These are phyloP conservation scores for Brachypodius melanocephalos DNA, from an alignment of 2,113 vertebrate species.

Conservation along the genomic window DNA sequence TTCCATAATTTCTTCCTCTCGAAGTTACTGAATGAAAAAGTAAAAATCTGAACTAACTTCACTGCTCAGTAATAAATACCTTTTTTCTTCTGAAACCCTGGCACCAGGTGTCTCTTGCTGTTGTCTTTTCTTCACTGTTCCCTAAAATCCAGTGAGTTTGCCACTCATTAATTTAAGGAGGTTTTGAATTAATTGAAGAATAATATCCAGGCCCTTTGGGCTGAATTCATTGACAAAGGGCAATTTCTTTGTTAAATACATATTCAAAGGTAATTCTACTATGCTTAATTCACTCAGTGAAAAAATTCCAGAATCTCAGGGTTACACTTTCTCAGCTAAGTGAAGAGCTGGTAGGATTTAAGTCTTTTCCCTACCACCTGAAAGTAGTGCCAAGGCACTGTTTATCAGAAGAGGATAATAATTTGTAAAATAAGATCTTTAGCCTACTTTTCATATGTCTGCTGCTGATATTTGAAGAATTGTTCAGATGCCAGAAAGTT, in stretches of 20 bases:
- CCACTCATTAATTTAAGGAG: not conserved
- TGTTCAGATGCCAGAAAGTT: not conserved
- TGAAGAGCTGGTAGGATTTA: not conserved
- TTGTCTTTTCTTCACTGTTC: not conserved
- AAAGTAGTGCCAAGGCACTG: not conserved
- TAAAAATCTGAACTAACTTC: not conserved
- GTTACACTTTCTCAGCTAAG: not conserved
- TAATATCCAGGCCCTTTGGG: not conserved
- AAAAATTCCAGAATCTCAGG: not conserved
- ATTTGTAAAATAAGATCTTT: not conserved
- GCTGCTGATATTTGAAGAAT: not conserved
- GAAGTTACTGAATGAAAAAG: not conserved
- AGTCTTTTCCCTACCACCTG: not conserved
- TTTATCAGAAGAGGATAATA: not conserved
- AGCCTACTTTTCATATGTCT: not conserved
- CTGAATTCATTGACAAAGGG: not conserved
- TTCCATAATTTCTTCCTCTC: not conserved
- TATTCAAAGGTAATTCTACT: not conserved
- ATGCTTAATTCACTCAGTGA: rapidly evolving
- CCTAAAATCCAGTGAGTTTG: not conserved
- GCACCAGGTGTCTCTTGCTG: not conserved
- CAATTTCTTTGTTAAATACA: not conserved
- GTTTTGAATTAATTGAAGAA: not conserved
- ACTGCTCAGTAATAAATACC: not conserved
- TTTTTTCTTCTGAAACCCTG: not conserved